A percentile compares a stretch with the other conserved stretches of the same genome.
Evolutionary conservation across 53 echinoderm and acorn worm genomes (phyloP).

Genomic region (Echinometra lucunter): DNA sequence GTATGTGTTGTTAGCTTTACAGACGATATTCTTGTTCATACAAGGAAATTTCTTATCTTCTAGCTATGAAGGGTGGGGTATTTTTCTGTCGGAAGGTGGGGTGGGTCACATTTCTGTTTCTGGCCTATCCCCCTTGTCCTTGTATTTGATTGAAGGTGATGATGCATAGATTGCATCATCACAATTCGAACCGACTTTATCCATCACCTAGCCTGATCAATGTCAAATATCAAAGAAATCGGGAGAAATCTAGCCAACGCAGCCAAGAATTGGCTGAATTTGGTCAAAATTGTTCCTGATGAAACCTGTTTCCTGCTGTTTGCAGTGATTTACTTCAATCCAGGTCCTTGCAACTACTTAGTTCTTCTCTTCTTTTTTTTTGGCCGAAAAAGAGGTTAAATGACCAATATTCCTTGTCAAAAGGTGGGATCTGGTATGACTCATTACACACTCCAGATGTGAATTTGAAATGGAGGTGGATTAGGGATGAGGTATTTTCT

Average conservation of each 20-base stretch:
- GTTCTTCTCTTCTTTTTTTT: neutral
- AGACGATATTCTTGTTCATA: too few species aligned
- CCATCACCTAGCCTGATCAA: neutral
- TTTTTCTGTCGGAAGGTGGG: too few species aligned
- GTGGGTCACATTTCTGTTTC: too few species aligned
- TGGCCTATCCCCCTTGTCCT: neutral
- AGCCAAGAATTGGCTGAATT: constrained; percentile 26
- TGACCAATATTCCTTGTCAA: neutral
- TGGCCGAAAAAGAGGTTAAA: neutral
- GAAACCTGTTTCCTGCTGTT: constrained; percentile 34
- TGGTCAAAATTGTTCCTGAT: constrained; percentile 13
- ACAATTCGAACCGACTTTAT: neutral
- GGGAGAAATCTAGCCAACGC: neutral
- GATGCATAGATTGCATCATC: neutral
- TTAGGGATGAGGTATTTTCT: neutral
- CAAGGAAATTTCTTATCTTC: too few species aligned
- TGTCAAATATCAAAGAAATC: neutral
- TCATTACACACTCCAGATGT: constrained; percentile 7
- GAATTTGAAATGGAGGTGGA: neutral
- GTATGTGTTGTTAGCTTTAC: too few species aligned
- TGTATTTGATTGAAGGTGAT: neutral
- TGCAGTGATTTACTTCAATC: neutral
- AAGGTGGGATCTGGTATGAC: neutral
- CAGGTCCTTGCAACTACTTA: neutral
- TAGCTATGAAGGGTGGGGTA: too few species aligned